Conservation (phyloP, 2,797 vertebrate genomes). For the Sibirionetta formosa region DNA sequence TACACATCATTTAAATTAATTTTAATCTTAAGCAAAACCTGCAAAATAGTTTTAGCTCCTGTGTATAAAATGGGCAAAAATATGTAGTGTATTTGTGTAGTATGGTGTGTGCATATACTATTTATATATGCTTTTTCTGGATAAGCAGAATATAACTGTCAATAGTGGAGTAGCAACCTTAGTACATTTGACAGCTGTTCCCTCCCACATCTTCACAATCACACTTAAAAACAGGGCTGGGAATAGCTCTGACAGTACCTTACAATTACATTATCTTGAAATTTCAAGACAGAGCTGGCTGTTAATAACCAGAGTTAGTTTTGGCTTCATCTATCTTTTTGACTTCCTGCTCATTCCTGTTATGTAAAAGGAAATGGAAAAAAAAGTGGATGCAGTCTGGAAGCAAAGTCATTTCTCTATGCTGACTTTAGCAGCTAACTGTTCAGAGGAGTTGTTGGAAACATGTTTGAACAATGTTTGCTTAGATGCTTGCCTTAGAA, state of each 20-base stretch:
- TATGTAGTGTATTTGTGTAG: background rate
- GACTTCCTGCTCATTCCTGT: background rate
- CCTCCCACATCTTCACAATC: background rate
- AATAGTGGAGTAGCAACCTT: background rate
- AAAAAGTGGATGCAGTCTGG: fast-evolving
- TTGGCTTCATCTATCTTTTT: background rate
- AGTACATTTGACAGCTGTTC: background rate
- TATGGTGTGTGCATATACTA: background rate
- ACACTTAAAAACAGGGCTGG: background rate
- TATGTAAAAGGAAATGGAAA: background rate
- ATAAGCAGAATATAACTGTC: background rate
- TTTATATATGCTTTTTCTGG: background rate
- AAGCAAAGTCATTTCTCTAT: background rate
- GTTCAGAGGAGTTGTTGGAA: background rate
- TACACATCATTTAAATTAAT: background rate
- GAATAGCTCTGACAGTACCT: background rate
- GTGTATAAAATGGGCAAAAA: background rate
- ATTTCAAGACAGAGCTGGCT: background rate
- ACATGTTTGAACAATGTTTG: background rate
- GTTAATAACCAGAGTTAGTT: background rate
- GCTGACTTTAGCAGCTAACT: background rate
- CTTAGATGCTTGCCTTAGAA: background rate
- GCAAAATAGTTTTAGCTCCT: background rate
- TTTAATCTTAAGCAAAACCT: background rate
- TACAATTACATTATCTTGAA: background rate